Base-by-base conservation (phyloP, 2,113 vertebrate species). In the Apus apus region DNA sequence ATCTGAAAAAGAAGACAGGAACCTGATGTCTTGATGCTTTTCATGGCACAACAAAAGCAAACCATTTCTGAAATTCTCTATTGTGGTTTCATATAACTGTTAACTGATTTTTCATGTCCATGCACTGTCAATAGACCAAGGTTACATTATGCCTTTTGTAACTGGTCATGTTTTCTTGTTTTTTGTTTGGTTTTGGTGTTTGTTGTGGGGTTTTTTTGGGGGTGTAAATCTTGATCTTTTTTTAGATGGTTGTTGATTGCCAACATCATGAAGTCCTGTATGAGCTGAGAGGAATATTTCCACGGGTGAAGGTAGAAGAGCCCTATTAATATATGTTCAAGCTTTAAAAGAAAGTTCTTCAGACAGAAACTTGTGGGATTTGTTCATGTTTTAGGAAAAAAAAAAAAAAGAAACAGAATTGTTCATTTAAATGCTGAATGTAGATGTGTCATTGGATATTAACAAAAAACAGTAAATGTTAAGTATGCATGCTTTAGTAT, bases 81-180 rank as follows among this genome's bases (percentile, higher is more conserved):
- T 66, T 48, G 97, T 98, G 53, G 68, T 70, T 95, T 71, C 73
- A n/a, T 67, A 71, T 89, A 58, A 80, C 77, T 97, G 95, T 91
- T 98, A 97, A 98, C 93, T 98, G 94, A 93, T 97, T 98, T 98
- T 94, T 95, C 85, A 94, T 92, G 89, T 98, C 96, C 92, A 66
- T 91, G 32, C 94, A 98, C 95, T 98, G 97, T 97, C 96, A 97
- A 95, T 97, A 98, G 96, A 97, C 97, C 90, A 90, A 98, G 97
- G 94, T 98, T 98, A 98, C 95, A 98, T 98, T 98, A 98, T 97
- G 97, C 87, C 19, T 97, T 98, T 38, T 38, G 38, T 38, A 38
- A 38, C 38, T 38, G 38, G 38, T 38, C 21, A 9, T 23, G 22
- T 21, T 51, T 51, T 12, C 13, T 23, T 11, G 50, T 18, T 64